Conservation (phyloP, 2,888 invertebrate genomes). For the Sinohyriopsis cumingii region DNA sequence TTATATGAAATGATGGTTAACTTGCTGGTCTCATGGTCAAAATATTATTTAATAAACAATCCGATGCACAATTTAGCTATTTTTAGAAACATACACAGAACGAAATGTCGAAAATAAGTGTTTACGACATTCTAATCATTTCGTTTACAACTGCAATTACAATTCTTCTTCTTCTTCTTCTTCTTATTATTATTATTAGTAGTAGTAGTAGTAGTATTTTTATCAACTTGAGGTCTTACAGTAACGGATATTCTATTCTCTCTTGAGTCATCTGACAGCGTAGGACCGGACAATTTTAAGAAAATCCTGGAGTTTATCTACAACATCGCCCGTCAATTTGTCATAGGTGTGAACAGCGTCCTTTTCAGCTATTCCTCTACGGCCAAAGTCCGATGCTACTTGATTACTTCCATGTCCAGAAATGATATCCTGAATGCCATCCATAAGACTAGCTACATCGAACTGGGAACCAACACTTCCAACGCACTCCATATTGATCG, state of each 20-base stretch:
- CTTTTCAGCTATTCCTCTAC: conserved; percentile 39
- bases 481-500: conserved; percentile 36
- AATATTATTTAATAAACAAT: too few relatives aligned
- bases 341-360: conserved; percentile 34
- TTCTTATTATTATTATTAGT: neutral
- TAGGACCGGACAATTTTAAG: conserved; percentile 39
- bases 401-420: conserved; percentile 33
- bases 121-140: too few relatives aligned
- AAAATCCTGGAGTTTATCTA: conserved; percentile 40
- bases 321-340: conserved; percentile 35
- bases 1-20: too few relatives aligned
- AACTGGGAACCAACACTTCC: conserved; percentile 45
- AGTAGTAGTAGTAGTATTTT: too few relatives aligned
- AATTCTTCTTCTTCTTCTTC: too few relatives aligned
- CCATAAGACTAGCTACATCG: conserved; percentile 34
- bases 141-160: too few relatives aligned
- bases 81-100: too few relatives aligned
- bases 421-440: conserved; percentile 35
- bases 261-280: conserved; percentile 40
- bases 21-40: too few relatives aligned
- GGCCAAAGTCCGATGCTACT: conserved; percentile 35
- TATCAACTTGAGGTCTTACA: conserved; percentile 18
- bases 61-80: too few relatives aligned
- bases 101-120: too few relatives aligned
- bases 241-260: conserved; percentile 24